Base-by-base conservation (phyloP, 1,140 invertebrate species). In the Armadillidium nasatum region DNA sequence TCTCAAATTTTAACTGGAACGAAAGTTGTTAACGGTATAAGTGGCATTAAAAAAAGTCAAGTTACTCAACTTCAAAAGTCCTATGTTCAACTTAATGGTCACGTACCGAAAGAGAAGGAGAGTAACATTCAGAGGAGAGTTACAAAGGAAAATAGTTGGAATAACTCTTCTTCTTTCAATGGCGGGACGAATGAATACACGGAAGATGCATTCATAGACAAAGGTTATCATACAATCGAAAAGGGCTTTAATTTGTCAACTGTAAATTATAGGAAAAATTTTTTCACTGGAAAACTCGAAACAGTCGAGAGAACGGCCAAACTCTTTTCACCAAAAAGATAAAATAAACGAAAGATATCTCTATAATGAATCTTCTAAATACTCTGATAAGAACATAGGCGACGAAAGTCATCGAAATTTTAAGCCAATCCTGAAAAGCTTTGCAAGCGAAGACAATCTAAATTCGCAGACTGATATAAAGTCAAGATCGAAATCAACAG, bases 341-440 rank as follows among this genome's bases (percentile, higher is more conserved):
- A 60, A 60, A 60, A 3, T 60, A 19, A 60, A 60, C 19, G 50
- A 19, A 60, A 60, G 11, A 7, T 60, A 13, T 19, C 7, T 60
- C 2, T 15, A 60, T 60, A 60, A 60, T 19, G 50, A 60, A 19
- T 60, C 11, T 10, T 19, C 50, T 60, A 60, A 60, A 60, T 13
- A 60, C 4, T 60, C 19, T 60, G 11, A 60, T 15, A 60, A 60
- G 50, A 15, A 60, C 7, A 60, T 19, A 13, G 50, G 19, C 7
- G 19, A 60, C 50, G 50, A 60, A 60, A 60, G 15, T 19, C 50
- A 13, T 60, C 46, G 50, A 60, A 60, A 15, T 13, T 60, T 60
- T 60, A 60, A 60, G 50, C 50, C 50, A 60, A 60, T 60, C 1
- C 19, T 60, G 50, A 60, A 60, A 60, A 60, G 50, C 19, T 60